Percentiles rank a stretch among this genome's conserved stretches.
These are phyloP conservation scores for Zaprionus vittiger DNA, from an alignment of 1,140 invertebrate species.

Conservation along the genomic window DNA sequence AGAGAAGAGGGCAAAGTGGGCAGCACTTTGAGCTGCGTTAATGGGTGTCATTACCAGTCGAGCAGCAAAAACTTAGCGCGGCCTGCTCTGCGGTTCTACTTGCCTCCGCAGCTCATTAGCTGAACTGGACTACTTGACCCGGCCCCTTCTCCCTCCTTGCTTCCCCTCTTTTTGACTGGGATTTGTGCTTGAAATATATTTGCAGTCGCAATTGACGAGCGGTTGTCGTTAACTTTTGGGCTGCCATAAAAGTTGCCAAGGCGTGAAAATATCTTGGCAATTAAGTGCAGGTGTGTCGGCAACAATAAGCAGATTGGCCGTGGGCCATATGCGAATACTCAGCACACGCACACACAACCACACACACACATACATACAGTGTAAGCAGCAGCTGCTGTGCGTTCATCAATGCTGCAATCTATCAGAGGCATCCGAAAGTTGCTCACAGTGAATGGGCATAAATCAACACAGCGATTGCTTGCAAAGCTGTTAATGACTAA, in stretches of 20 bases:
- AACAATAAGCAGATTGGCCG: slow-evolving; percentile 37
- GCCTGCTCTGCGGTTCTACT: slow-evolving; percentile 26
- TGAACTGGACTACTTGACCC: slow-evolving; percentile 21
- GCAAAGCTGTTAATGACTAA: slow-evolving; percentile 70
- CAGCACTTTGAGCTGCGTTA: slow-evolving; percentile 59
- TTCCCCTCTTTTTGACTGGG: not conserved
- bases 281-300: slow-evolving; percentile 56
- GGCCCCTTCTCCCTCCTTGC: not conserved
- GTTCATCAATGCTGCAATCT: slow-evolving; percentile 46
- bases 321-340: slow-evolving; percentile 22
- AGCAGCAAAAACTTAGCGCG: slow-evolving; percentile 53
- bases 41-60: slow-evolving; percentile 75
- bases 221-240: slow-evolving; percentile 24
- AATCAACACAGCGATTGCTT: slow-evolving; percentile 31
- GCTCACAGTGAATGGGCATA: slow-evolving; percentile 25
- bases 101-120: slow-evolving; percentile 44
- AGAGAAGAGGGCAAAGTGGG: not conserved
- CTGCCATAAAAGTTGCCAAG: slow-evolving; percentile 35
- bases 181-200: slow-evolving; percentile 21
- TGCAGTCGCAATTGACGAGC: slow-evolving; percentile 26
- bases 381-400: slow-evolving; percentile 10
- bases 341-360: not conserved
- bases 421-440: slow-evolving; percentile 57
- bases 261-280: slow-evolving; percentile 49
- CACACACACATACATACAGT: not conserved